These are phyloP conservation scores for Protophormia terraenovae DNA, from an alignment of 2,888 invertebrate species.

Conservation along the genomic window DNA sequence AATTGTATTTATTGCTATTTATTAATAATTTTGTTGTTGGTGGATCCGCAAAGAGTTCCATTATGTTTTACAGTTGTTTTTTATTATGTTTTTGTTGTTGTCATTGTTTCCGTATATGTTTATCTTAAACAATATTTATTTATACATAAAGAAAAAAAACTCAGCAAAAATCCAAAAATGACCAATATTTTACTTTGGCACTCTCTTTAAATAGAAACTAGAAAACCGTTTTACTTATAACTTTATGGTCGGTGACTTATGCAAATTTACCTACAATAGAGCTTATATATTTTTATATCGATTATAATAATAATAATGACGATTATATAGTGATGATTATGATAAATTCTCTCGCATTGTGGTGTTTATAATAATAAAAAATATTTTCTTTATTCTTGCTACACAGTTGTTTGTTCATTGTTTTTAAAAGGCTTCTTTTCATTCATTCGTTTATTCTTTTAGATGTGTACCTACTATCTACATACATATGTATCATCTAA, in stretches of 20 bases:
- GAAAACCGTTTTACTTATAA: conserved; percentile 33
- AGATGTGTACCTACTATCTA: not conserved
- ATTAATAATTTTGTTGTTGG: not conserved
- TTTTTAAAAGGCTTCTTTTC: conserved; percentile 39
- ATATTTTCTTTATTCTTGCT: not conserved
- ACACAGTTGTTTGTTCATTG: not conserved
- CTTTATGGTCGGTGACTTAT: conserved; percentile 26
- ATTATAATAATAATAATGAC: not conserved
- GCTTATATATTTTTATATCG: not conserved
- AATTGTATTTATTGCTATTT: not conserved
- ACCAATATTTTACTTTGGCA: conserved; percentile 3
- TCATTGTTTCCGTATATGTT: conserved; percentile 26
- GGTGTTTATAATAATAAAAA: not conserved
- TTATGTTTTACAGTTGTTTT: conserved; percentile 15
- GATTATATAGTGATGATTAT: not conserved
- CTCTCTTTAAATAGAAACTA: conserved; percentile 20
- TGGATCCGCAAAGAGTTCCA: not conserved
- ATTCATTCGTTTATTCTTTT: not conserved
- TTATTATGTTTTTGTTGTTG: not conserved
- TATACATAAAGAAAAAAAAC: too few species aligned
- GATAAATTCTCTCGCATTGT: not conserved
- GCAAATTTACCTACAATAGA: not conserved
- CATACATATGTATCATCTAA: not conserved
- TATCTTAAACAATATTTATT: conserved; percentile 1
- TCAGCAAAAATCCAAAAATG: not conserved